These are phyloP conservation scores for Lutjanus argentimaculatus DNA, from an alignment of 2,797 vertebrate species.

Conservation along the genomic window DNA sequence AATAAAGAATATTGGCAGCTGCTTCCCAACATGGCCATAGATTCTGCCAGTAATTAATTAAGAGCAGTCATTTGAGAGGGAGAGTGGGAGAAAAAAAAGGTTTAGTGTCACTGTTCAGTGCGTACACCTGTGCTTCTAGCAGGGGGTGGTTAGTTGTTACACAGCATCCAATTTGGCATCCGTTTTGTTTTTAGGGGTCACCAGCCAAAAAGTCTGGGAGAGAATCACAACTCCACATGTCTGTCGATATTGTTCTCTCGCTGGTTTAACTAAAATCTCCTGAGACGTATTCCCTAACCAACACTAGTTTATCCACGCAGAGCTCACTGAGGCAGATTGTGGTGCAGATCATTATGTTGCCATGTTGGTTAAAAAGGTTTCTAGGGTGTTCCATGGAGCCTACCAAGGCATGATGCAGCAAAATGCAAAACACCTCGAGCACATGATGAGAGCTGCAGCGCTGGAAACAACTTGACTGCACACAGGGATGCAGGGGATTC, in stretches of 20 bases:
- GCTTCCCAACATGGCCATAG: constrained; percentile 40
- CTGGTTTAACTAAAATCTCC: constrained; percentile 21
- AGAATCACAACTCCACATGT: constrained; percentile 5
- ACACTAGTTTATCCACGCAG: not conserved
- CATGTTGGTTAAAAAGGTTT: constrained; percentile 48
- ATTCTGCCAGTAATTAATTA: constrained; percentile 66
- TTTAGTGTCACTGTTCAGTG: constrained; percentile 58
- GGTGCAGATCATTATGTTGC: constrained; percentile 49
- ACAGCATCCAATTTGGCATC: constrained; percentile 49
- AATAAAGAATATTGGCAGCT: constrained; percentile 57
- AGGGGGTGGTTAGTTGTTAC: constrained; percentile 15
- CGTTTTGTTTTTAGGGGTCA: constrained; percentile 51
- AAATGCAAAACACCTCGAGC: constrained; percentile 53
- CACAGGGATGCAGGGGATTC: constrained; percentile 24
- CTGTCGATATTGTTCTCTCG: constrained; percentile 8
- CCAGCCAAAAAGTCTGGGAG: constrained; percentile 34
- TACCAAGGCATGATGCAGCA: constrained; percentile 57
- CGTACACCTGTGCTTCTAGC: constrained; percentile 58
- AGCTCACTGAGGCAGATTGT: constrained; percentile 25
- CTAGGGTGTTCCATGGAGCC: constrained; percentile 41
- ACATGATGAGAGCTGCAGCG: constrained; percentile 32
- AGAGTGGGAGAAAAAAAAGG: constrained; percentile 16
- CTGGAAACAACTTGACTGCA: constrained; percentile 28
- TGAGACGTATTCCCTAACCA: constrained; percentile 24
- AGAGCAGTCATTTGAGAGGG: constrained; percentile 57